Conservation (phyloP, 2,113 vertebrate species). For the Bujurquina vittata region DNA sequence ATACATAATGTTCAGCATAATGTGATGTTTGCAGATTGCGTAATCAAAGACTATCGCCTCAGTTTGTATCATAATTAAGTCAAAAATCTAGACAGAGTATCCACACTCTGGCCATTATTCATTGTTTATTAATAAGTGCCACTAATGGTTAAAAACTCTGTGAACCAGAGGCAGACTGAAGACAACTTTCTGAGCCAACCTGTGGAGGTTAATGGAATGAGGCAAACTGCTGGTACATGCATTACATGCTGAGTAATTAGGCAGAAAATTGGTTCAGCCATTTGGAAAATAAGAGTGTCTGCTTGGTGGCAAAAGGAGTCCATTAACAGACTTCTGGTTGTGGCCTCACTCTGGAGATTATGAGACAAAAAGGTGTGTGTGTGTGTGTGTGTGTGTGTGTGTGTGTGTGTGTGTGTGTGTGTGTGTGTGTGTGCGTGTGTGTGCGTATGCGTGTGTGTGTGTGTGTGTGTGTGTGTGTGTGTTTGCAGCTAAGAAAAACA, state of each 20-base stretch:
- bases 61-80: not conserved
- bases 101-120: constrained; percentile 44
- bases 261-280: constrained; percentile 78
- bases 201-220: constrained; percentile 69
- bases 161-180: constrained; percentile 54
- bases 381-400: constrained; percentile 4
- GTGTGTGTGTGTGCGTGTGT: not conserved
- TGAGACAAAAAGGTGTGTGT: constrained; percentile 12
- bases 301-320: constrained; percentile 65
- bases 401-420: not conserved
- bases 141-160: constrained; percentile 45
- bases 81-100: constrained; percentile 24
- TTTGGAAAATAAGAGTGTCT: constrained; percentile 77
- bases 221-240: constrained; percentile 72
- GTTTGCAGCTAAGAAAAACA: too few species aligned
- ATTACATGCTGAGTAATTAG: constrained; percentile 79
- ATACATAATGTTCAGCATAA: not conserved
- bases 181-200: constrained; percentile 55
- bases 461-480: constrained; percentile 1
- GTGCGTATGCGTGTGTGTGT: too few species aligned
- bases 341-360: constrained; percentile 51
- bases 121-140: constrained; percentile 56
- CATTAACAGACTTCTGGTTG: constrained; percentile 68
- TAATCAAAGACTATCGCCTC: constrained; percentile 4
- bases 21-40: constrained; percentile 1